Base-by-base conservation (phyloP, 2,113 vertebrate genomes). In the Carettochelys insculpta region DNA sequence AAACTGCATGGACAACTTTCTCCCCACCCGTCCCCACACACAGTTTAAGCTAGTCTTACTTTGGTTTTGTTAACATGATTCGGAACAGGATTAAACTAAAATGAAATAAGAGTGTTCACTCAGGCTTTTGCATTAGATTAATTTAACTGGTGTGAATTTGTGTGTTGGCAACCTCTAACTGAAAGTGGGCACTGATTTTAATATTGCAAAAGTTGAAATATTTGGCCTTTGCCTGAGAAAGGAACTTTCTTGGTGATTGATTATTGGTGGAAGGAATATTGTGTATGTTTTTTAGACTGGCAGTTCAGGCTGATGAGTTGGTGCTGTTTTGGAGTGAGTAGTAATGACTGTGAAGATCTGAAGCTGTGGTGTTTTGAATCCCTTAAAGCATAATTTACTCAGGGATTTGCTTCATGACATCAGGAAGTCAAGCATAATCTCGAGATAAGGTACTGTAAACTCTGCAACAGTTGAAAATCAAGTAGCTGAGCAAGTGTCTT, bases 1-100 rank as follows among this genome's bases (percentile, higher is more conserved):
- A 71, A 38, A 20, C 38, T 24, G 65, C 65, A 71, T 71, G 68
- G 68, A 14, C 68, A 73, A 38, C 17, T 68, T 56, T 10, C 27
- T 29, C 2, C 9, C 2, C 4, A 17, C 3, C 22, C 52, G 7
- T 4, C 52, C 22, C 25, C 4, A 8, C 1, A 3, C 4, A 3
- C 5, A 20, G 58, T n/a, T 31, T 65, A 65, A n/a, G 20, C 61
- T 19, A n/a, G 56, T 61, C 31, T 34, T 12, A 6, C 56, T 31
- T 58, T 58, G 13, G 29, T 58, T 58, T 58, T 31, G 14, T 31
- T 61, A 61, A 34, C 3, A 12, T 61, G 14, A 34, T 61, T 34
- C 14, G 56, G 56, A 61, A 61, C 56, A 3, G 56, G 56, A 61
- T 34, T 61, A 61, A 61, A 34, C 56, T 17, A 34, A 61, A 65